phyloP scores from a whole-genome alignment of 2,888 invertebrate species.

The Chrysolina americana region DNA sequence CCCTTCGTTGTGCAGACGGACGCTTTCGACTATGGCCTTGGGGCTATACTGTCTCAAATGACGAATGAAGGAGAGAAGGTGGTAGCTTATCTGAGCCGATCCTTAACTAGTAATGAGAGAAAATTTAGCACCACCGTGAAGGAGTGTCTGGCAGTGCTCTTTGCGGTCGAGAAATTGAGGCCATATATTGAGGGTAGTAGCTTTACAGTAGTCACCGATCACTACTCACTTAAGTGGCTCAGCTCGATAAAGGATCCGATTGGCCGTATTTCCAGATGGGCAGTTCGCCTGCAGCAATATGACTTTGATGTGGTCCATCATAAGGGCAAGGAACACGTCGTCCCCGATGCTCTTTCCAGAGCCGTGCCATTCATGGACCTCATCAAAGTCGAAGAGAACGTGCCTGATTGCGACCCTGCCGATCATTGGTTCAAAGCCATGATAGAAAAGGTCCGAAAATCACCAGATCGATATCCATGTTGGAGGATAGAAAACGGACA shows the following conservation, averaged over 20 bases:
- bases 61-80: conserved; percentile 15
- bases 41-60: not conserved
- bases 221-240: not conserved
- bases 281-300: conserved; percentile 39
- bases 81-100: conserved; percentile 4
- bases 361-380: conserved; percentile 21
- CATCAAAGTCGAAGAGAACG: too few species aligned
- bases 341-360: too few species aligned
- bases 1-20: conserved; percentile 31
- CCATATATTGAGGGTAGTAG: not conserved
- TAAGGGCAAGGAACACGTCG: too few species aligned
- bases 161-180: too few species aligned
- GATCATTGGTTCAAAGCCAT: not conserved
- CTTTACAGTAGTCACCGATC: conserved; percentile 27
- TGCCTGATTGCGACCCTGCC: not conserved
- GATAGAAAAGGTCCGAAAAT: not conserved
- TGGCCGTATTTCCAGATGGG: conserved; percentile 47
- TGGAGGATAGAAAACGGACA: not conserved
- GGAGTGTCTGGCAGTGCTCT: not conserved
- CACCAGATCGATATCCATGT: not conserved
- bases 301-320: conserved; percentile 49
- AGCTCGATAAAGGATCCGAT: conserved; percentile 35
- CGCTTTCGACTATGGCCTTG: not conserved
- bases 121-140: not conserved
- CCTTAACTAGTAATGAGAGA: not conserved